A percentile compares a stretch with the other conserved stretches of the same genome.
These are phyloP conservation scores for Scomberomorus guttatus DNA, from an alignment of 2,797 vertebrate genomes.

Conservation along the genomic window DNA sequence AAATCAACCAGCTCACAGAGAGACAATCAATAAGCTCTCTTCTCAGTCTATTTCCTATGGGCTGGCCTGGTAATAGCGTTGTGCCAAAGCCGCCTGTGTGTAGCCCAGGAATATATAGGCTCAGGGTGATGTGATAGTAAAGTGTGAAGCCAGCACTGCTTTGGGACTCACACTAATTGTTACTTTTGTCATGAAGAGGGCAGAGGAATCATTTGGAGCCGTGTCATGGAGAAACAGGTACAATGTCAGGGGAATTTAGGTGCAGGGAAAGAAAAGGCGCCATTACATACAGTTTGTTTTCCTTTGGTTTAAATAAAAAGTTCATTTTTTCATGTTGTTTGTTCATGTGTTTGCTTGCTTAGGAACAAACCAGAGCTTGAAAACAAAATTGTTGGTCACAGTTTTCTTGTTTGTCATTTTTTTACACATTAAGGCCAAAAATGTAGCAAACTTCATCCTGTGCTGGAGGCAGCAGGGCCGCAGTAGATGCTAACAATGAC, in stretches of 20 bases:
- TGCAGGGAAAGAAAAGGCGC: slow-evolving; percentile 17
- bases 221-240: slow-evolving; percentile 17
- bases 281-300: slow-evolving; percentile 7
- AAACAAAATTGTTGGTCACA: no score
- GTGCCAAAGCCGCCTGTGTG: slow-evolving; percentile 61
- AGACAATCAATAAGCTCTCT: slow-evolving; percentile 80
- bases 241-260: slow-evolving; percentile 30
- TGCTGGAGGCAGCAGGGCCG: not conserved
- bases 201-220: slow-evolving; percentile 52
- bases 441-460: not conserved
- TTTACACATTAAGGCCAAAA: not conserved
- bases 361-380: not conserved
- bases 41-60: slow-evolving; percentile 80
- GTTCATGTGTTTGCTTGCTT: not conserved
- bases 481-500: not conserved
- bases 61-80: slow-evolving; percentile 75
- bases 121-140: slow-evolving; percentile 58
- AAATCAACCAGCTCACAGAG: slow-evolving; percentile 72
- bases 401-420: no score
- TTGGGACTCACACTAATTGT: slow-evolving; percentile 73
- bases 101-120: slow-evolving; percentile 62
- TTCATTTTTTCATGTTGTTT: no score
- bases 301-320: slow-evolving; percentile 1
- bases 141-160: slow-evolving; percentile 59
- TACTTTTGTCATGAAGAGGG: slow-evolving; percentile 72